Evolutionary conservation across 2,888 invertebrate species (phyloP).

Genomic region (Germaria angustata): DNA sequence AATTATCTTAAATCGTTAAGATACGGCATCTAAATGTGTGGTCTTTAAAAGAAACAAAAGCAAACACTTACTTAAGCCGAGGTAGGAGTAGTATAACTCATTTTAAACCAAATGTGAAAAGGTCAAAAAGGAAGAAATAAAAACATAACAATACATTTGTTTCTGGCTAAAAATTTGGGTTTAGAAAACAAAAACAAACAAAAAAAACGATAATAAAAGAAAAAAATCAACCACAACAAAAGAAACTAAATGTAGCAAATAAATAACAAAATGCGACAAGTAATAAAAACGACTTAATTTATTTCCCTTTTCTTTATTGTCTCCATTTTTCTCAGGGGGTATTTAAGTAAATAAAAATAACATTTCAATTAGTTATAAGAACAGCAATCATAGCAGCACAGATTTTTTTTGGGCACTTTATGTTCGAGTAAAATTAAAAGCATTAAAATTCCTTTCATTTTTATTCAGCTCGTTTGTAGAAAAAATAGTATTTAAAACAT

Average conservation of each 20-base stretch:
- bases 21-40: constrained; percentile 64
- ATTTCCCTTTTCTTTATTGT: constrained; percentile 25
- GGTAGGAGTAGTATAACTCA: constrained; percentile 26
- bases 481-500: neutral
- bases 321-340: constrained; percentile 10
- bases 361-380: constrained; percentile 60
- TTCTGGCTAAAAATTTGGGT: neutral
- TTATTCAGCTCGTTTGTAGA: neutral
- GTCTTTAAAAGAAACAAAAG: constrained; percentile 52
- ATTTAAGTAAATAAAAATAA: constrained; percentile 55
- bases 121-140: neutral
- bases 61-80: constrained; percentile 1
- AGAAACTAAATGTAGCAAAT: constrained; percentile 47
- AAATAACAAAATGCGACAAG: constrained; percentile 67
- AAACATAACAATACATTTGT: neutral
- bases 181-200: neutral
- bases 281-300: constrained; percentile 68
- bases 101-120: constrained; percentile 37
- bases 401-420: neutral
- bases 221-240: constrained; percentile 47
- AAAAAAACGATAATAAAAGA: neutral
- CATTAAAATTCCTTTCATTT: constrained; percentile 40
- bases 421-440: neutral
- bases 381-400: neutral
- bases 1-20: constrained; percentile 28